These are phyloP conservation scores for Brachionus sp. DNA, from an alignment of 1,140 invertebrate genomes.

Conservation along the genomic window DNA sequence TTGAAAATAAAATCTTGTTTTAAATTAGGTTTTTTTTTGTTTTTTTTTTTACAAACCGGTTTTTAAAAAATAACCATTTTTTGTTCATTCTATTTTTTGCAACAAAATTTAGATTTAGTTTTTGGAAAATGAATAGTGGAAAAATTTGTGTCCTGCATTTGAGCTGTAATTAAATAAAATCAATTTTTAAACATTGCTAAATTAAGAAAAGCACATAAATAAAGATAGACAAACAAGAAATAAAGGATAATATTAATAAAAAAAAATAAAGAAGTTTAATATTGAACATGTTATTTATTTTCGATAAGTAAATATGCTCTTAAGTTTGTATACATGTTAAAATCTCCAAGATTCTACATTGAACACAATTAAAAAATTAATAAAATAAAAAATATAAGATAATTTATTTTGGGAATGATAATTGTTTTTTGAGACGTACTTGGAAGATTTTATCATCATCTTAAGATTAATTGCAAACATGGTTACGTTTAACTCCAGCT, in stretches of 20 bases:
- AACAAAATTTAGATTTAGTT: not conserved
- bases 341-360: not conserved
- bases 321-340: not conserved
- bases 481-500: constrained; percentile 7
- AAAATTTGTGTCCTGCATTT: not conserved
- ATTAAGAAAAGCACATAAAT: not conserved
- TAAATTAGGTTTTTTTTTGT: not conserved
- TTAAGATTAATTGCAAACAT: not conserved
- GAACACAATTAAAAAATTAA: constrained; percentile 5
- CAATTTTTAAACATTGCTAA: not conserved
- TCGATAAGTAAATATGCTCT: not conserved
- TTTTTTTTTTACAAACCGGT: not conserved
- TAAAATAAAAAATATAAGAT: not conserved
- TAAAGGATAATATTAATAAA: constrained; percentile 1
- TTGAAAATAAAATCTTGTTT: not conserved
- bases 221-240: constrained; percentile 5
- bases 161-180: not conserved
- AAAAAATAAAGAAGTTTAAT: not conserved
- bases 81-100: not conserved
- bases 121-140: not conserved
- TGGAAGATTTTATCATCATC: constrained; percentile 3
- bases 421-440: constrained; percentile 2
- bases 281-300: constrained; percentile 1
- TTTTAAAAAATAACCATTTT: not conserved
- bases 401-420: not conserved